Conservation (phyloP, 2,888 invertebrate species). For the Parnassius smintheus region DNA sequence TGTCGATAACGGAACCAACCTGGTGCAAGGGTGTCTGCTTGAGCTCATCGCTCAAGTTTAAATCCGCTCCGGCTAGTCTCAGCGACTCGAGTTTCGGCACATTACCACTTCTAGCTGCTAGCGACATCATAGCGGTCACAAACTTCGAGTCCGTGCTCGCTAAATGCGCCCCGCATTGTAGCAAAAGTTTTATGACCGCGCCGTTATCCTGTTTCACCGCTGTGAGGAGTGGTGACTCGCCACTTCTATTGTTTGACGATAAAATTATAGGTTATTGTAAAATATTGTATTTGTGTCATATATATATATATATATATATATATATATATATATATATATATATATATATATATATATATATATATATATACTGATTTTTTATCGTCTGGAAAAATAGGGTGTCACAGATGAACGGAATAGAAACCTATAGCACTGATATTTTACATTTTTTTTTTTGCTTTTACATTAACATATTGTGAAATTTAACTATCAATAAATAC, state of each 20-base stretch:
- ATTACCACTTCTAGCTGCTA: conserved; percentile 83
- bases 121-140: conserved; percentile 85
- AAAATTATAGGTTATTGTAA: too few species aligned
- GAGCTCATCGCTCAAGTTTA: conserved; percentile 82
- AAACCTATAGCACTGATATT: too few species aligned
- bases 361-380: too few species aligned
- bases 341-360: too few species aligned
- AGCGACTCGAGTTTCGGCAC: conserved; percentile 81
- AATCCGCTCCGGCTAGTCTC: conserved; percentile 84
- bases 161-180: conserved; percentile 89
- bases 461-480: too few species aligned
- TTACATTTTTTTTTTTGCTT: too few species aligned
- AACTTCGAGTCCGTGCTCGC: conserved; percentile 78
- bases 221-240: conserved; percentile 86
- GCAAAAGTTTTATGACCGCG: conserved; percentile 83
- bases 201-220: conserved; percentile 84
- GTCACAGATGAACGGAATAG: too few species aligned
- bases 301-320: too few species aligned
- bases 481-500: too few species aligned
- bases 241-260: conserved; percentile 61
- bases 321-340: too few species aligned
- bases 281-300: too few species aligned
- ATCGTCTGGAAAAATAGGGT: too few species aligned
- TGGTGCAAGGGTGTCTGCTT: conserved; percentile 86
- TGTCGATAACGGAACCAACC: conserved; percentile 45